phyloP scores from a whole-genome alignment of 92 coral and sea anemone species.

The Galaxea fascicularis region DNA sequence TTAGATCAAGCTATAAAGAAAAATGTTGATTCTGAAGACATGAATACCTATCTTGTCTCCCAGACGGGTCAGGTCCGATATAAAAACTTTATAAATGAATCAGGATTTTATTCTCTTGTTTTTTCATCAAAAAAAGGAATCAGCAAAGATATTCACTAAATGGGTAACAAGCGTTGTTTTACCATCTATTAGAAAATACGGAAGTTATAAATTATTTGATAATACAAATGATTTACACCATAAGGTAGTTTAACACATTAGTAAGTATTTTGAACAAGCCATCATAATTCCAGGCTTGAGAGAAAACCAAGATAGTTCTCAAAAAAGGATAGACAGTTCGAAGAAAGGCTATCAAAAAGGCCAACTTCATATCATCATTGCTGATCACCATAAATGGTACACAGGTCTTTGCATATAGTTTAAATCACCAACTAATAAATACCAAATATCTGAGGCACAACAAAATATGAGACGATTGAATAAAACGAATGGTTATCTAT shows the following conservation, averaged over 20 bases:
- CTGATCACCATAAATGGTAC: background rate
- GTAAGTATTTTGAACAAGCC: background rate
- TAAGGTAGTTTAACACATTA: background rate
- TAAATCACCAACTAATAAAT: background rate
- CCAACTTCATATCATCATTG: background rate
- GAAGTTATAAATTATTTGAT: background rate
- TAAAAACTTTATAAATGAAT: background rate
- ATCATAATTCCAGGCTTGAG: background rate
- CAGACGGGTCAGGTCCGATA: no score
- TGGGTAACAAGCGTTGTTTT: background rate
- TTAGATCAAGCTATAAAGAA: no score
- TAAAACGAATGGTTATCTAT: background rate
- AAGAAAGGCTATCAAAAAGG: background rate
- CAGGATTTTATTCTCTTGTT: background rate
- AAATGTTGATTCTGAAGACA: no score
- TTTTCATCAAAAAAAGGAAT: background rate
- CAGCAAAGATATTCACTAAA: background rate
- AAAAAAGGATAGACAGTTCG: background rate
- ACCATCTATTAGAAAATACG: background rate
- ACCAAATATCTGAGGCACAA: background rate
- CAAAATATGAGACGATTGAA: background rate
- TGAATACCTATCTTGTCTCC: no score
- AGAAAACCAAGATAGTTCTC: background rate
- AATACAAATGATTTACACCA: background rate
- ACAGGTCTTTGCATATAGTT: background rate